Base-by-base conservation (phyloP, 2,888 invertebrate species). In the Myathropa florea region DNA sequence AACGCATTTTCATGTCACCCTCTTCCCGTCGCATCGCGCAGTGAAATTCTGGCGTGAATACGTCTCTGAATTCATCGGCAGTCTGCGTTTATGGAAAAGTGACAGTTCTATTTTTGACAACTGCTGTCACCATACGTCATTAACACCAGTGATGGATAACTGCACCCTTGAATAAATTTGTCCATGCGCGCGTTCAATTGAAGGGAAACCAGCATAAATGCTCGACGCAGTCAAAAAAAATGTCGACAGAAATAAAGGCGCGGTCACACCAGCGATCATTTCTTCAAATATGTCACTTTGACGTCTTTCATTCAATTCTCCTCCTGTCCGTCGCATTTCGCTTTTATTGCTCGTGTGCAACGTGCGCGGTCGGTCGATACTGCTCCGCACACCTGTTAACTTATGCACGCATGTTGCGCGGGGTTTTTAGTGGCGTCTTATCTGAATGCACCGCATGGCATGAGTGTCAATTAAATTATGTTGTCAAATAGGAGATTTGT, bases 401-500 rank as follows among this genome's bases (percentile, higher is more conserved):
- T n/a, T n/a, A 24, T 24, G 23, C 3, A 12, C 23, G 23, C 23
- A 23, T 4, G 14, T 21, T 57, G 57, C 23, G 21, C 4, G 12
- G 10, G 10, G 57, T 36, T 30, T n/a, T 33, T 23, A 26, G 4
- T 71, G 57, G 60, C 61, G 71, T 60, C 55, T 80, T 73, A 73
- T 80, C 67, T 55, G 61, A 61, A 78, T 73, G 55, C 63, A 65
- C 30, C 10, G 9, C 46, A 59, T 36, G 39, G 30, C 63, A 33
- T 63, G 67, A 67, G 60, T 77, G 75, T 71, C 84, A 85, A 68
- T 72, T 71, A 63, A 65, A 75, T 68, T 64, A 28, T 68, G 60
- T 61, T 71, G 72, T 80, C 65, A 65, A 72, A 80, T 53, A 67
- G 12, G 24, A 71, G 67, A 84, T 67, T 55, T 24, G 53, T 28